Base-by-base conservation (phyloP, 1,140 invertebrate genomes). In the Lordiphosa collinella region DNA sequence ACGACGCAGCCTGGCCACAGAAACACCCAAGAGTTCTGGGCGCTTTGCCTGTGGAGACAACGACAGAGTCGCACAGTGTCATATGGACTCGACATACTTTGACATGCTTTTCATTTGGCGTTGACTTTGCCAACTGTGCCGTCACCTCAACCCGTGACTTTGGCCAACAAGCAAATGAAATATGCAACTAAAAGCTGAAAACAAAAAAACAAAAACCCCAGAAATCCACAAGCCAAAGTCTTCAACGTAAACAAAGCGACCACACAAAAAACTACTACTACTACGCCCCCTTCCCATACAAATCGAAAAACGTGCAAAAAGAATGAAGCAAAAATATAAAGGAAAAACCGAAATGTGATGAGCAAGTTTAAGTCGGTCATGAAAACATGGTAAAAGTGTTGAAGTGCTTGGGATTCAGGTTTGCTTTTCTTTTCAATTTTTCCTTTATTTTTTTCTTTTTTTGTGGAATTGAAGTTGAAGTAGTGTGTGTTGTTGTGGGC, bases 11-110 rank as follows among this genome's bases (percentile, higher is more conserved):
- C 43, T 65, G 52, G 51, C 65, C 65, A 70, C 53, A 64, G 43
- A 54, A 58, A 49, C 50, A 54, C 40, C 35, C 57, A 43, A 32
- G 51, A 22, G 22, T 22, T 4, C 22, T 22, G 22, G 22, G 22
- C 22, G 22, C 22, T 22, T 22, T 22, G 22, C 3, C 22, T 22
- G 22, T 22, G 25, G 16, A 52, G 13, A 47, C 34, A 53, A 22
- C 32, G 5, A 25, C 35, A 34, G 37, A 38, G 48, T 55, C 43
- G 71, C 61, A 43, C 52, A 67, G 76, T 67, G 66, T 71, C 76
- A 82, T 82, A 71, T 71, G 71, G 50, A 71, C 70, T 58, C 70
- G 76, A 68, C 76, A 72, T 57, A 76, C 76, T 68, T 72, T 80
- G 76, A 57, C 57, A 71, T 59, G 59, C 41, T 49, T 78, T 75